These are phyloP conservation scores for Drosophila setifemur DNA, from an alignment of 1,140 invertebrate species.

Conservation along the genomic window DNA sequence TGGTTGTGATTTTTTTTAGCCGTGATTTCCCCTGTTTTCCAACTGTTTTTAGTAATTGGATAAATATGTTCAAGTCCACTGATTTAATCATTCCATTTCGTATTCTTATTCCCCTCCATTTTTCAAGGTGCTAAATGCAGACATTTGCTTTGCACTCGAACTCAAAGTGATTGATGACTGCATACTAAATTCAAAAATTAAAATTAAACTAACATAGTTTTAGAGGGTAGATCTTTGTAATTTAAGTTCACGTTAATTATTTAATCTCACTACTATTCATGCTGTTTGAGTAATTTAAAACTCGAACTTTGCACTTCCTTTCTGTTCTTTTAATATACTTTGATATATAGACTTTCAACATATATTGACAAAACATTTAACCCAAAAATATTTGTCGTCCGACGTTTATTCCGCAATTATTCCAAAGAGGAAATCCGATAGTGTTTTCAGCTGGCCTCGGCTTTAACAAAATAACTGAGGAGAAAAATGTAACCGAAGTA, in stretches of 20 bases:
- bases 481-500: too few relatives aligned
- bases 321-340: not conserved
- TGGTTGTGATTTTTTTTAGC: too few relatives aligned
- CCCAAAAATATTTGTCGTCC: not conserved
- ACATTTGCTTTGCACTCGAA: not conserved
- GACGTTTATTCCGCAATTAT: not conserved
- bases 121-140: not conserved
- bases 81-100: not conserved
- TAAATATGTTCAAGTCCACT: constrained; percentile 3
- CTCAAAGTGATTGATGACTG: not conserved
- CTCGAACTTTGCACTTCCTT: not conserved
- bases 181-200: too few relatives aligned
- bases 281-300: too few relatives aligned
- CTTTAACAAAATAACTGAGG: too few relatives aligned
- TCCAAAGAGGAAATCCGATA: too few relatives aligned
- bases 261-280: too few relatives aligned
- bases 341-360: not conserved
- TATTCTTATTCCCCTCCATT: not conserved
- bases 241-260: too few relatives aligned
- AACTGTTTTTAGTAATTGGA: not conserved
- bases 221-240: too few relatives aligned
- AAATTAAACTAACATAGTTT: too few relatives aligned
- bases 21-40: not conserved
- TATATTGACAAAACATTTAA: not conserved
- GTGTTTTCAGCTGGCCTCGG: too few relatives aligned